Evolutionary conservation across 1,140 invertebrate genomes (phyloP).

Genomic region (Portunus trituberculatus): DNA sequence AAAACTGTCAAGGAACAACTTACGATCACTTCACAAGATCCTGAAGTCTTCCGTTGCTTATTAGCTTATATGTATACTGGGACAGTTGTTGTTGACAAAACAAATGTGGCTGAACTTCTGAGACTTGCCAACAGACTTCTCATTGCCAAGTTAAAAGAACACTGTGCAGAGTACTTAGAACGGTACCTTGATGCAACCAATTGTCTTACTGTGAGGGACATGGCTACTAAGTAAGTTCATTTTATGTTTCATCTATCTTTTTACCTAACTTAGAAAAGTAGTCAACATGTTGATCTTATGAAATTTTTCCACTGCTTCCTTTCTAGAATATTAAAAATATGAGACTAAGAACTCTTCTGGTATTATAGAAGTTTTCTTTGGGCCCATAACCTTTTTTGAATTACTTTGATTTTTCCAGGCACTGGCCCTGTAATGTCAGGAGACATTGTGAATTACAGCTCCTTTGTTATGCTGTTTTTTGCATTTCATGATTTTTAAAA

Average conservation of each 20-base stretch:
- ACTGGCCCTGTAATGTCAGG: too few relatives aligned
- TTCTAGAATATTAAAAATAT: too few relatives aligned
- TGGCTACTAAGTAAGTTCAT: slow-evolving; percentile 83
- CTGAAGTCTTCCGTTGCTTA: slow-evolving; percentile 84
- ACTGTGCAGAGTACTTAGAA: slow-evolving; percentile 86
- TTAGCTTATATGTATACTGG: slow-evolving; percentile 87
- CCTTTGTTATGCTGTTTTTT: too few relatives aligned
- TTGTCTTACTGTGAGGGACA: slow-evolving; percentile 83
- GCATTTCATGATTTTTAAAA: not conserved
- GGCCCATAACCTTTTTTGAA: too few relatives aligned
- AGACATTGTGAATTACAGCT: too few relatives aligned
- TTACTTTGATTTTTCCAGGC: too few relatives aligned
- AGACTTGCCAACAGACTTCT: slow-evolving; percentile 85
- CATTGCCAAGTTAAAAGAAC: slow-evolving; percentile 84
- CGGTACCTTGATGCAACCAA: slow-evolving; percentile 84
- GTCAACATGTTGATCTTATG: too few relatives aligned
- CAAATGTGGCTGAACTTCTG: slow-evolving; percentile 85
- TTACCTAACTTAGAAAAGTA: too few relatives aligned
- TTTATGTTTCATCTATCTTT: not conserved
- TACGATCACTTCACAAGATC: slow-evolving; percentile 83
- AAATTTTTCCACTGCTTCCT: too few relatives aligned
- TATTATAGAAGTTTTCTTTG: too few relatives aligned
- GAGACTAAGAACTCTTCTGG: too few relatives aligned
- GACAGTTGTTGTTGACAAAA: slow-evolving; percentile 83
- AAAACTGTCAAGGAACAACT: slow-evolving; percentile 84